Evolutionary conservation across 2,888 invertebrate genomes (phyloP).

Genomic region (Leptinotarsa haldemani): DNA sequence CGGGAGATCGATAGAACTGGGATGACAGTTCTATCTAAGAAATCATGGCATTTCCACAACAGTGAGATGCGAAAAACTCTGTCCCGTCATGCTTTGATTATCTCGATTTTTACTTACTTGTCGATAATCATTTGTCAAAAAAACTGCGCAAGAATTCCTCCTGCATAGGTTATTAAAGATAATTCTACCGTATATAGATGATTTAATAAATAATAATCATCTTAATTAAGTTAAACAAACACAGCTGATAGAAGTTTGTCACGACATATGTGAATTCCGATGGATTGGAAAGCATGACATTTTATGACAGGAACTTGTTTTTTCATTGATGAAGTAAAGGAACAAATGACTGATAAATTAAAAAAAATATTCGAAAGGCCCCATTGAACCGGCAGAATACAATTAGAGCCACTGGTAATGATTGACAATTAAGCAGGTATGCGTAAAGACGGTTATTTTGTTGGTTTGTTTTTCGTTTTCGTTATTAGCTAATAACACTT

Average conservation of each 20-base stretch:
- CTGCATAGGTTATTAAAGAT: not conserved
- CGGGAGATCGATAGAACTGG: not conserved
- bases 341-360: not conserved
- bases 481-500: constrained; percentile 25
- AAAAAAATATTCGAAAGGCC: not conserved
- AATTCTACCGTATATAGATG: constrained; percentile 14
- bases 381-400: constrained; percentile 32
- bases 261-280: constrained; percentile 1
- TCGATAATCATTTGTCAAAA: not conserved
- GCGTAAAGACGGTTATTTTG: constrained; percentile 28
- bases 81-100: not conserved
- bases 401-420: constrained; percentile 31
- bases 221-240: constrained; percentile 17
- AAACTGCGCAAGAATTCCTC: not conserved
- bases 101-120: not conserved
- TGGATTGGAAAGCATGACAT: not conserved
- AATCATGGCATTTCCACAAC: not conserved
- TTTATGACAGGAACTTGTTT: constrained; percentile 8
- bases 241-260: constrained; percentile 17
- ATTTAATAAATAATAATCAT: constrained; percentile 19
- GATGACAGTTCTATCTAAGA: too few species aligned
- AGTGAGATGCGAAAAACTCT: not conserved
- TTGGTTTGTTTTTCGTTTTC: not conserved
- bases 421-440: constrained; percentile 40
- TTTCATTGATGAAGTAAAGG: not conserved